Base-by-base conservation (phyloP, 1,140 invertebrate species). In the Goniozus legneri region DNA sequence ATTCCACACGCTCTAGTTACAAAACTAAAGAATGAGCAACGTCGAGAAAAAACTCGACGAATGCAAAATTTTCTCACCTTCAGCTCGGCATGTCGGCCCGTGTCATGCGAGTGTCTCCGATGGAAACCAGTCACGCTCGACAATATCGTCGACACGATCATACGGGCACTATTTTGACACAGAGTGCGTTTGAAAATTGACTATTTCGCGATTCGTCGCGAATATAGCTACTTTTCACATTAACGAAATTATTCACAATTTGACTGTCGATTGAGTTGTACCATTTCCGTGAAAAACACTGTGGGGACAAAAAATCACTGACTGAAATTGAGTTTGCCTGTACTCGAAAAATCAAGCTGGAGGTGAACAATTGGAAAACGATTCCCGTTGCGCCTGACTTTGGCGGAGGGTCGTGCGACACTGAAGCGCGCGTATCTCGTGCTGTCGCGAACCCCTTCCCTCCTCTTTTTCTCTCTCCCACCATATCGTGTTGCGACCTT, bases 121-220 rank as follows among this genome's bases (percentile, higher is more conserved):
- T 59, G 56, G 57, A 59, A 59, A 59, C 52, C 47, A 44, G 57
- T 59, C 47, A 59, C 56, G 44, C 56, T 59, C 47, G 57, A 59
- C 18, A 59, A 42, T 20, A 59, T 58, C 31, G 56, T 58, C 31
- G 57, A 59, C 41, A 59, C 57, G 42, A 59, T 59, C 57, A 59
- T 59, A 14, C 56, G 44, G 48, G 44, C 8, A 22, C 50, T 42
- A 13, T 57, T 31, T 36, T 31, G 22, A n/a, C n/a, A n/a, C n/a
- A n/a, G n/a, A n/a, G n/a, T n/a, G n/a, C n/a, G n/a, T n/a, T n/a
- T n/a, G n/a, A n/a, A n/a, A n/a, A n/a, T n/a, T n/a, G n/a, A n/a
- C n/a, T n/a, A n/a, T n/a, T n/a, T n/a, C n/a, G n/a, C n/a, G n/a
- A n/a, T n/a, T n/a, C n/a, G n/a, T n/a, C n/a, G n/a, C n/a, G n/a